These are phyloP conservation scores for Grapholita molesta DNA, from an alignment of 1,140 invertebrate species.

Conservation along the genomic window DNA sequence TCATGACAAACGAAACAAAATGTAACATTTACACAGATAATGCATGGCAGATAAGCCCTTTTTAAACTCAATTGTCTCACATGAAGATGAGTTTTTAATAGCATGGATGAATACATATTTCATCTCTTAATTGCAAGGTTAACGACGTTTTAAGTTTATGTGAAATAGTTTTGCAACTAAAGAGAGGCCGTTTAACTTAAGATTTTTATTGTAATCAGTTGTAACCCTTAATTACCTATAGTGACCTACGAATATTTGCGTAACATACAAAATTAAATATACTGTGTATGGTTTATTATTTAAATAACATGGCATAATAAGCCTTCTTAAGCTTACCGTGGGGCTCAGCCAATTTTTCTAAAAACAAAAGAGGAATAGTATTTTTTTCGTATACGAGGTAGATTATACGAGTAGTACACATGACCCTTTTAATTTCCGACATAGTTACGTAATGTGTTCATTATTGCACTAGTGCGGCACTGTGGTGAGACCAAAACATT, in stretches of 20 bases:
- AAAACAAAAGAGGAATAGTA: too few species aligned
- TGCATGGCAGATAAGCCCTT: not conserved
- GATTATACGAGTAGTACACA: too few species aligned
- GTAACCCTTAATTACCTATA: not conserved
- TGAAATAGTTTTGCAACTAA: slow-evolving; percentile 3
- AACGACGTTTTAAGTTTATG: slow-evolving; percentile 14
- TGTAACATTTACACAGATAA: not conserved
- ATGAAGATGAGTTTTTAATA: slow-evolving; percentile 12
- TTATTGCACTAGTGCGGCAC: too few species aligned
- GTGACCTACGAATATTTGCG: not conserved
- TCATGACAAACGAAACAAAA: not conserved
- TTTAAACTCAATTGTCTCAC: not conserved
- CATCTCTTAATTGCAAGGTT: slow-evolving; percentile 11
- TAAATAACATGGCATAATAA: too few species aligned
- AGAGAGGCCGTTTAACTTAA: not conserved
- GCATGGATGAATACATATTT: slow-evolving; percentile 5
- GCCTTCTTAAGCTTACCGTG: too few species aligned
- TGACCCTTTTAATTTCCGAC: too few species aligned
- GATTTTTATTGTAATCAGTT: not conserved
- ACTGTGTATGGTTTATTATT: too few species aligned
- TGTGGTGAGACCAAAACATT: too few species aligned
- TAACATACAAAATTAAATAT: too few species aligned
- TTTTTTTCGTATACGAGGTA: too few species aligned
- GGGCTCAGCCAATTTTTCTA: too few species aligned
- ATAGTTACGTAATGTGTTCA: too few species aligned